Conservation (phyloP, 2,888 invertebrate species). For the Allygus modestus region DNA sequence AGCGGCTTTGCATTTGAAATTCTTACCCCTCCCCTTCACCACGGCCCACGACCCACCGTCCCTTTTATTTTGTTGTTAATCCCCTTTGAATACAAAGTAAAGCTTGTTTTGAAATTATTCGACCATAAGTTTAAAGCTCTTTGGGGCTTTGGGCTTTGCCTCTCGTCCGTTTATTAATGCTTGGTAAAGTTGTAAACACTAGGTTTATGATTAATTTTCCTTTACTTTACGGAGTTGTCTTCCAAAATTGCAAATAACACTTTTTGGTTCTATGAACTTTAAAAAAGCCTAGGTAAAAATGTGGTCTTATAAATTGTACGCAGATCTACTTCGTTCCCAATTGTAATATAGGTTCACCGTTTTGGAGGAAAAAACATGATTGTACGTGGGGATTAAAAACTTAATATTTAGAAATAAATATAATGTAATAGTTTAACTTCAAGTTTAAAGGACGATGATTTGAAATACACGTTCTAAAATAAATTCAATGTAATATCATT, state of each 20-base stretch:
- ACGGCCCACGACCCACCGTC: background rate
- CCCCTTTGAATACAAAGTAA: constrained; percentile 47
- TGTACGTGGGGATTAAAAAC: no score
- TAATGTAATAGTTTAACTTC: no score
- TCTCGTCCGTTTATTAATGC: constrained; percentile 29
- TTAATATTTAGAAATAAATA: no score
- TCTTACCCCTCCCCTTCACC: constrained; percentile 18
- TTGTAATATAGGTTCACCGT: no score
- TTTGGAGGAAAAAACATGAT: no score
- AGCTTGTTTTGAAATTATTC: constrained; percentile 43
- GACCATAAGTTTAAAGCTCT: constrained; percentile 37
- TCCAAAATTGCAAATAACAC: background rate
- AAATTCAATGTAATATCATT: no score
- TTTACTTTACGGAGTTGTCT: background rate
- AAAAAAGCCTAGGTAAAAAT: no score
- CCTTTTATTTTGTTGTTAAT: constrained; percentile 46
- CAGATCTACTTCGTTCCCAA: no score
- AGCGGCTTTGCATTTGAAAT: constrained; percentile 55
- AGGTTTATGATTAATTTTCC: constrained; percentile 22
- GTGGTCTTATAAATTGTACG: no score
- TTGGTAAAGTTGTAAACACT: constrained; percentile 16
- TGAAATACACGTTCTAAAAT: no score
- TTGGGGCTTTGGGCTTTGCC: constrained; percentile 28
- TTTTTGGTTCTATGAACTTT: no score
- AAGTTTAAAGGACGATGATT: no score